A percentile compares a stretch with the other conserved stretches of the same genome.
Conservation (phyloP, 2,113 vertebrate genomes). For the Macaca nemestrina region DNA sequence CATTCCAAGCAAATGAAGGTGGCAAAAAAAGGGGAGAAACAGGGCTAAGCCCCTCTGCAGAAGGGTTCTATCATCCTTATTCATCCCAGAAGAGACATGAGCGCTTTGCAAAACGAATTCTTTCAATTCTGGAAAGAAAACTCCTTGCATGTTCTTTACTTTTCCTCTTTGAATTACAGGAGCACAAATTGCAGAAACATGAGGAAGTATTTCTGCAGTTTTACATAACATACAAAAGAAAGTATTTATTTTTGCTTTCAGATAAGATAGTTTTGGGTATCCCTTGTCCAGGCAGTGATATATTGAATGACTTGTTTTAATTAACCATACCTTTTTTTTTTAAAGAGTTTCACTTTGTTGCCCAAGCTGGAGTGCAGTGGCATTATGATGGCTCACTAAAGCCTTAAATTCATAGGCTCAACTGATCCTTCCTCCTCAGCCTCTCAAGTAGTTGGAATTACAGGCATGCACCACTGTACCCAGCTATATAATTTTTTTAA, state of each 20-base stretch:
- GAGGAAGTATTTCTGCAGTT: too few relatives aligned
- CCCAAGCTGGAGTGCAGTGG: too few relatives aligned
- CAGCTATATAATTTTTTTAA: too few relatives aligned
- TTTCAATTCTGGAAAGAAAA: not conserved
- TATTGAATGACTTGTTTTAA: accelerated
- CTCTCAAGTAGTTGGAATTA: too few relatives aligned
- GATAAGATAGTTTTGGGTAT: accelerated
- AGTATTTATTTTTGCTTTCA: too few relatives aligned
- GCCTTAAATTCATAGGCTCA: too few relatives aligned
- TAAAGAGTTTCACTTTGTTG: too few relatives aligned
- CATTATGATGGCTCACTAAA: too few relatives aligned
- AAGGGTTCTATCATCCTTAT: too few relatives aligned
- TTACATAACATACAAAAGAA: accelerated
- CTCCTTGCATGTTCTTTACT: accelerated
- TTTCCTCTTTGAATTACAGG: not conserved
- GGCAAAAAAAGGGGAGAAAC: accelerated
- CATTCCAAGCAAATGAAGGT: accelerated
- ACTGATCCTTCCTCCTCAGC: too few relatives aligned
- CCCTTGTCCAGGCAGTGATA: accelerated
- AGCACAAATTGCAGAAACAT: accelerated
- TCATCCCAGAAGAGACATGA: accelerated
- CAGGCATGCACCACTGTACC: too few relatives aligned
- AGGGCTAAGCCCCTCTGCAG: accelerated
- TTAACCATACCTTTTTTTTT: too few relatives aligned
- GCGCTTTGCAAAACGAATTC: accelerated